A percentile compares a stretch with the other conserved stretches of the same genome.
Evolutionary conservation across 2,888 invertebrate species (phyloP).

Genomic region (Sesia apiformis): DNA sequence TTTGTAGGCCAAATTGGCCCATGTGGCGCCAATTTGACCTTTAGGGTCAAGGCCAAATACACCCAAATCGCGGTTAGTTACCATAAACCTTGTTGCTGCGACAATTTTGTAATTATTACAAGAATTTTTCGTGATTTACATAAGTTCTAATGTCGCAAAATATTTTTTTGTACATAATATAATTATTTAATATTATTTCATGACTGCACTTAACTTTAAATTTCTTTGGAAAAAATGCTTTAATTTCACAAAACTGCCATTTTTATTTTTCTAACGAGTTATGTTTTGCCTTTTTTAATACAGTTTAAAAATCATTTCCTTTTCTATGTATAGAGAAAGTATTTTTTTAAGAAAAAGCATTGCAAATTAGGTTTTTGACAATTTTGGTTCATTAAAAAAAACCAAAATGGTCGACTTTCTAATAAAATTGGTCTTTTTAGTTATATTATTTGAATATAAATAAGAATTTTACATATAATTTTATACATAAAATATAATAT

Average conservation of each 20-base stretch:
- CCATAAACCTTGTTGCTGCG: no score
- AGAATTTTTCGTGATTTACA: no score
- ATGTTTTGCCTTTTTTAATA: conserved; percentile 14
- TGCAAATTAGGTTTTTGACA: conserved; percentile 62
- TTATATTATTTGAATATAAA: neutral
- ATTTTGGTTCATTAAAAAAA: conserved; percentile 26
- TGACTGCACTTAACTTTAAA: neutral
- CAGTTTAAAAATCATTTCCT: conserved; percentile 6
- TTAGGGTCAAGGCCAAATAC: no score
- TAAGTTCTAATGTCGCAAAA: no score
- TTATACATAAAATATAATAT: neutral
- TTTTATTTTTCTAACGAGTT: conserved; percentile 11
- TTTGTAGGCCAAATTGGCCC: no score
- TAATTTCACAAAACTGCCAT: conserved; percentile 10
- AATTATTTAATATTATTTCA: no score
- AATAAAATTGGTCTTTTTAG: conserved; percentile 43
- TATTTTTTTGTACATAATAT: no score
- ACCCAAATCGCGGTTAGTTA: no score
- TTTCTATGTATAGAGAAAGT: conserved; percentile 20
- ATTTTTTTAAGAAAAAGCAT: conserved; percentile 15
- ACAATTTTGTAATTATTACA: no score
- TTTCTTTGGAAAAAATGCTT: neutral
- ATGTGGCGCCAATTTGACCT: no score
- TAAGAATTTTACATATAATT: neutral
- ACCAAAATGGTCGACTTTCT: conserved; percentile 61